Evolutionary conservation across 1,140 invertebrate genomes (phyloP), one percentile per base, ranked within the genome.

Genomic region (Atta colombica): DNA sequence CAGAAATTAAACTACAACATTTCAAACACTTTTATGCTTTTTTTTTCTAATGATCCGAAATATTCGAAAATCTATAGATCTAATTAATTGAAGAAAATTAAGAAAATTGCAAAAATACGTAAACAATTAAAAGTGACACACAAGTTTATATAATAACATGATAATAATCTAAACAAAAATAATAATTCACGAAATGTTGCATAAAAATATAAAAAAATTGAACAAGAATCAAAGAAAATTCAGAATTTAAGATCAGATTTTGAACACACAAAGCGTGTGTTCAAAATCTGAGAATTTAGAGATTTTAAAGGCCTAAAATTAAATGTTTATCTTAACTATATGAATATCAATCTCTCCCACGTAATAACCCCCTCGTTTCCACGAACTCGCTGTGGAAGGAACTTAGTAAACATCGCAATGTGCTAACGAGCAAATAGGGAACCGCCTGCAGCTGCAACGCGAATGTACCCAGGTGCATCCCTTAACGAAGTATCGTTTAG

Each of bases 331-430:
- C n/a, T 35, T 45, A 63, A 39, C 18, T 51, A 63, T 84, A 49
- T 28, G n/a, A 61, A 25, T 18, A 68, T 68, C 77, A 39, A 31
- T 28, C 69, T 18, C 25, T 69, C n/a, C 21, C 8, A 14, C 12
- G 58, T 45, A 68, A 80, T 31, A 77, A 77, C 35, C 66, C 66
- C 14, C 12, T 25, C 58, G 55, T 39, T 63, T 58, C 58, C 69
- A 68, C 39, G 71, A 84, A 75, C 39, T 75, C 45, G 69, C n/a
- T 21, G 61, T 49, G 61, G 80, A 84, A 63, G 69, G 80, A 84
- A 84, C 80, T 84, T 75, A 75, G 85, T 86, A 80, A 86, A 86
- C 85, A 80, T 86, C 51, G 85, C 85, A 80, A 77, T 31, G 72
- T 77, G 72, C 60, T 85, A 85, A 85, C 84, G 84, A 85, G 63